These are phyloP conservation scores for Archips xylosteana DNA, from an alignment of 2,888 invertebrate species.

Conservation along the genomic window DNA sequence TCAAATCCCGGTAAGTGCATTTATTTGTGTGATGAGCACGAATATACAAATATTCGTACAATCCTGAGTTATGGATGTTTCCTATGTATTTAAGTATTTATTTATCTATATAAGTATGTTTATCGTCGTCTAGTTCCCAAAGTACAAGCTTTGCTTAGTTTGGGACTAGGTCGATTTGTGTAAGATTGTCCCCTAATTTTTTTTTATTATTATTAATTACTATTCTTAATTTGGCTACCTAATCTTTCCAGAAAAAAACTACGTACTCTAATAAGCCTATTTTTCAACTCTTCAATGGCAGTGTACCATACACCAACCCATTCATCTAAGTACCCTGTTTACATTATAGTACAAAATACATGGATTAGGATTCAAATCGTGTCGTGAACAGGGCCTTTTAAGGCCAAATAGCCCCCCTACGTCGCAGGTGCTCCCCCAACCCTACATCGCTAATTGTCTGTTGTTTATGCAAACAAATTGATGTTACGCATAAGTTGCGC, in stretches of 20 bases:
- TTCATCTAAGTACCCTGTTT: neutral
- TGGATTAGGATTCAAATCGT: slow-evolving; percentile 36
- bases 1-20: too few species aligned
- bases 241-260: too few species aligned
- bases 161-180: too few species aligned
- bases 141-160: too few species aligned
- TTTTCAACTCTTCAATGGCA: neutral
- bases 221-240: neutral
- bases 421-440: slow-evolving; percentile 69
- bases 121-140: too few species aligned
- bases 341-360: neutral
- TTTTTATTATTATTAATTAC: too few species aligned
- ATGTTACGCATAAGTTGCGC: slow-evolving; percentile 67
- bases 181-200: too few species aligned
- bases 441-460: slow-evolving; percentile 67
- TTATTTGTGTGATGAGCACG: too few species aligned
- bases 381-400: slow-evolving; percentile 31
- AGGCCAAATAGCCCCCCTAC: slow-evolving; percentile 40
- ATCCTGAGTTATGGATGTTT: too few species aligned
- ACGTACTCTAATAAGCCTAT: neutral
- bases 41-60: too few species aligned
- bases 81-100: too few species aligned
- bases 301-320: neutral
- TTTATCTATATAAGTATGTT: too few species aligned
- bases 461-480: slow-evolving; percentile 79